Percentiles rank a stretch among this genome's conserved stretches.
Evolutionary conservation across 2,797 vertebrate species (phyloP).

Genomic region (Liasis olivaceus): DNA sequence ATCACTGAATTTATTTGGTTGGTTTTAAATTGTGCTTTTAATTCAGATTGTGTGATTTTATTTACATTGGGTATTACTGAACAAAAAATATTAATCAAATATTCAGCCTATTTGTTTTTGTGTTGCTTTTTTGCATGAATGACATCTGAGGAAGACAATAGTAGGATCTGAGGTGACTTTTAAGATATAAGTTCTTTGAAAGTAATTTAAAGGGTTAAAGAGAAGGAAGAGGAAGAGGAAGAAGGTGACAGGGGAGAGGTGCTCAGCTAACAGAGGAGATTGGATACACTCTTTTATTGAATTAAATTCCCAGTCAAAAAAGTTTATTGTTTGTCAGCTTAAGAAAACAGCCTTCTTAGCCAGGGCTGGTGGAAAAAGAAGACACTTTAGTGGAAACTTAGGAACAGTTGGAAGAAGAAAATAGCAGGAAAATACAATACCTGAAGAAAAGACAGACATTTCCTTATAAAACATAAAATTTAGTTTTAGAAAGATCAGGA

Average conservation of each 20-base stretch:
- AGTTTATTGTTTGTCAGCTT: background rate
- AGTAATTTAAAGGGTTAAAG: background rate
- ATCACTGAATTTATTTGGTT: background rate
- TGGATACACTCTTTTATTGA: background rate
- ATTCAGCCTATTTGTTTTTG: background rate
- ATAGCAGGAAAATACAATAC: background rate
- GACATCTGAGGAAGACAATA: background rate
- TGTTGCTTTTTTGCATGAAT: background rate
- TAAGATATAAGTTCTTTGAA: background rate
- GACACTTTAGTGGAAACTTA: background rate
- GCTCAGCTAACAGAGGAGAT: background rate
- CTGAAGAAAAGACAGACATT: background rate
- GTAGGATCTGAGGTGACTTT: background rate
- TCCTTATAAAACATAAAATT: background rate
- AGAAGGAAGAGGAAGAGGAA: too few species aligned
- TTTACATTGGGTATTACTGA: background rate
- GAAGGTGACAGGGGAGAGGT: background rate
- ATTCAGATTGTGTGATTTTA: background rate
- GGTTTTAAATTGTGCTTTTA: background rate
- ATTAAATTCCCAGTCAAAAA: background rate
- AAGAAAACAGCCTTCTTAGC: too few species aligned
- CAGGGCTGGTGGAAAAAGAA: background rate
- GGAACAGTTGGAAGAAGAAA: background rate
- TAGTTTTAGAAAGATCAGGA: background rate
- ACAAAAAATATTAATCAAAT: background rate